Percentiles rank a stretch among this genome's conserved stretches.
Evolutionary conservation across 2,113 vertebrate genomes (phyloP).

Genomic region (Heteronetta atricapilla): DNA sequence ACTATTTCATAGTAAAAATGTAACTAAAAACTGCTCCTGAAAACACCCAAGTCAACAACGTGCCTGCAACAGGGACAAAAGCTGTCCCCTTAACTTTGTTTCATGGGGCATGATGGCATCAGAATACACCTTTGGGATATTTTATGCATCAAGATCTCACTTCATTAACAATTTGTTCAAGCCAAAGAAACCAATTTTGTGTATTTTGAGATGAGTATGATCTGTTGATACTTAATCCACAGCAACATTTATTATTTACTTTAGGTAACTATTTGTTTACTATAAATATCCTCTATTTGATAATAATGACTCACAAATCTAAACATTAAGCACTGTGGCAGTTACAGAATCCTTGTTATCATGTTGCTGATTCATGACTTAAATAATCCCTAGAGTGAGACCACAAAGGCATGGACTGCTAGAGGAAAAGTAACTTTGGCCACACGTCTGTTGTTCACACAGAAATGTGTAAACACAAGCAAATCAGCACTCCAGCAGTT

Average conservation of each 20-base stretch:
- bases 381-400: not conserved
- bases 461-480: not conserved
- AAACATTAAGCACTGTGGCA: not conserved
- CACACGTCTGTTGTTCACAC: not conserved
- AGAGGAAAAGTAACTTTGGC: not conserved
- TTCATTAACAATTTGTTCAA: not conserved
- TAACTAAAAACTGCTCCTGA: not conserved
- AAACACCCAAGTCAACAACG: not conserved
- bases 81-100: not conserved
- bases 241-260: not conserved
- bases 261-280: not conserved
- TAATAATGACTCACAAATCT: not conserved
- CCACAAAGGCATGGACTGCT: not conserved
- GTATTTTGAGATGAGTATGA: not conserved
- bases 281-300: not conserved
- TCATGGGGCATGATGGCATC: not conserved
- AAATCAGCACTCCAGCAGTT: not conserved
- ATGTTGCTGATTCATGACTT: not conserved
- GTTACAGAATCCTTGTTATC: not conserved
- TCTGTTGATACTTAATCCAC: not conserved
- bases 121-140: not conserved
- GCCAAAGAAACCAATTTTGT: not conserved
- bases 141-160: not conserved
- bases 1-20: not conserved
- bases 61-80: not conserved